These are phyloP conservation scores for Tetragonula clypearis DNA, from an alignment of 1,140 invertebrate genomes.

Conservation along the genomic window DNA sequence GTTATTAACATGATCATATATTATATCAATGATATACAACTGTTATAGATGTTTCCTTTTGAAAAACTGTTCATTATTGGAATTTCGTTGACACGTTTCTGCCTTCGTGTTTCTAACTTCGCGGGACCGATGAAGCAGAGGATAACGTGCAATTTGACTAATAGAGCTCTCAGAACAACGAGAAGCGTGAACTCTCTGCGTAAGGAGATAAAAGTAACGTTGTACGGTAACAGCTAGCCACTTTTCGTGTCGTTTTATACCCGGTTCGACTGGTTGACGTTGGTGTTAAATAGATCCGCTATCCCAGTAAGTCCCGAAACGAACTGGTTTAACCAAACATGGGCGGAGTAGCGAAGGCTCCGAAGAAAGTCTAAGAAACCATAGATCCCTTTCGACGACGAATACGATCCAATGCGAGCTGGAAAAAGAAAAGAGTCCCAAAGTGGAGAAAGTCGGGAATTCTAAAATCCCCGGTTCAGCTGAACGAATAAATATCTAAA, in stretches of 20 bases:
- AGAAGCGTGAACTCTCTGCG: too few relatives aligned
- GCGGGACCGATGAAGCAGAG: neutral
- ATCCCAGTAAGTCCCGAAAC: slow-evolving; percentile 27
- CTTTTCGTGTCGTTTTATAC: slow-evolving; percentile 21
- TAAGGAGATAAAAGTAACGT: neutral
- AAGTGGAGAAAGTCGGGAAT: slow-evolving; percentile 10
- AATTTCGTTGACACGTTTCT: too few relatives aligned
- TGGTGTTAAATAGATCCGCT: slow-evolving; percentile 44
- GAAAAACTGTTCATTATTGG: too few relatives aligned
- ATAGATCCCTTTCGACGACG: neutral
- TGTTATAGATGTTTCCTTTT: too few relatives aligned
- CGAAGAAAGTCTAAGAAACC: slow-evolving; percentile 1
- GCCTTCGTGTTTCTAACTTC: too few relatives aligned
- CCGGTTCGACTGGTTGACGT: slow-evolving; percentile 23
- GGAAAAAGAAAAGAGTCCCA: neutral
- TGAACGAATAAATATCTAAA: slow-evolving; percentile 35
- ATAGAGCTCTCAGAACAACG: too few relatives aligned
- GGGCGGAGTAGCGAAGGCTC: slow-evolving; percentile 8
- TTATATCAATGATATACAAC: too few relatives aligned
- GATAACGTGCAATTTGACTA: neutral
- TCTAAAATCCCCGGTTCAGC: slow-evolving; percentile 8
- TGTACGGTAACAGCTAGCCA: slow-evolving; percentile 15
- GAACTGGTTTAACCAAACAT: slow-evolving; percentile 29
- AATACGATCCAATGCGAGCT: neutral
- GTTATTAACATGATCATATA: too few relatives aligned